phyloP scores from a whole-genome alignment of 2,888 invertebrate genomes.

The Mesorhabditis sp. region DNA sequence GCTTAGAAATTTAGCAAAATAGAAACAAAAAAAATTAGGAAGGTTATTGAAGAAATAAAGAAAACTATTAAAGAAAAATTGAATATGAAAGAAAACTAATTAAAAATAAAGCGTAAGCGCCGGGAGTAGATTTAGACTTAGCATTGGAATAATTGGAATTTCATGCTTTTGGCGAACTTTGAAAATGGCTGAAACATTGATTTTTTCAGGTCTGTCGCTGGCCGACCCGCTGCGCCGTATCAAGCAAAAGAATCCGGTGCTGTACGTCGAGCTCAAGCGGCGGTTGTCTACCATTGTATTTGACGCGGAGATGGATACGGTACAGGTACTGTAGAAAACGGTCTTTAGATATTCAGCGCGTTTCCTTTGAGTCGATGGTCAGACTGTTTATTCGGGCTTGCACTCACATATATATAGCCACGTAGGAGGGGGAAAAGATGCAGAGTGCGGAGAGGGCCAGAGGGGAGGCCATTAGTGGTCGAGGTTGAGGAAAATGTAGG shows the following conservation, averaged over 20 bases:
- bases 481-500: too few species aligned
- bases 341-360: too few species aligned
- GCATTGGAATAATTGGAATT: too few species aligned
- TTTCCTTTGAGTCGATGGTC: too few species aligned
- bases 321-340: background rate
- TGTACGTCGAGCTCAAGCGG: conserved; percentile 13
- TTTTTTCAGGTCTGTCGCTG: conserved; percentile 9
- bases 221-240: conserved; percentile 11
- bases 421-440: too few species aligned
- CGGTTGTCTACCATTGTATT: conserved; percentile 8
- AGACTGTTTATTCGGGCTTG: too few species aligned
- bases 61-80: background rate
- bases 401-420: too few species aligned
- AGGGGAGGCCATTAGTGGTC: too few species aligned
- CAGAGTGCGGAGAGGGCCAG: too few species aligned
- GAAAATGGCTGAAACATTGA: background rate
- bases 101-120: too few species aligned
- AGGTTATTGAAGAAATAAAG: background rate
- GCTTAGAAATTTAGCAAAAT: background rate
- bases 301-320: conserved; percentile 9
- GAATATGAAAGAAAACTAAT: too few species aligned
- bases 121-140: too few species aligned
- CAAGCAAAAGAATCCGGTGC: background rate
- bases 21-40: background rate
- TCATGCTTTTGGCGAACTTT: background rate